These are phyloP conservation scores for Diarsia brunnea DNA, from an alignment of 2,888 invertebrate species.

Conservation along the genomic window DNA sequence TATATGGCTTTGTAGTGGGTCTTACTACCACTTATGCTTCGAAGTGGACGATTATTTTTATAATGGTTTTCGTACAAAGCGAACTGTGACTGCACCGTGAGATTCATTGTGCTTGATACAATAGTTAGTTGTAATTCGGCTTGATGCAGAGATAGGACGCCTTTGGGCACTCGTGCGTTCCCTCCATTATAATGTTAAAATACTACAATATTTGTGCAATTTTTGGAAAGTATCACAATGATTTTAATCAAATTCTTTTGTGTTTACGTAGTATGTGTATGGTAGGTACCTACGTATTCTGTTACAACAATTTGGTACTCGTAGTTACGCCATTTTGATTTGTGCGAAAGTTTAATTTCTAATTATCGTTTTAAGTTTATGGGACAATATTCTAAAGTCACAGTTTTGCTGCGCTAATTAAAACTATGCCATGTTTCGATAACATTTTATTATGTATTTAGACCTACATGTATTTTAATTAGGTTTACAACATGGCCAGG, in stretches of 20 bases:
- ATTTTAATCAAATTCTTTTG: slow-evolving; percentile 58
- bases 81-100: slow-evolving; percentile 46
- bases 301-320: neutral
- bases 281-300: slow-evolving; percentile 1
- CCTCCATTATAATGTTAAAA: slow-evolving; percentile 53
- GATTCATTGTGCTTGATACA: slow-evolving; percentile 62
- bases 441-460: slow-evolving; percentile 20
- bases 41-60: slow-evolving; percentile 38
- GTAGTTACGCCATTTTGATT: slow-evolving; percentile 27
- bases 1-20: neutral
- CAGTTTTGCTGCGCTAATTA: neutral
- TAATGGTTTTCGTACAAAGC: slow-evolving; percentile 49
- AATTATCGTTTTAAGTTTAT: neutral
- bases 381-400: slow-evolving; percentile 19
- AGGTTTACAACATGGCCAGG: slow-evolving; percentile 26
- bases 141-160: slow-evolving; percentile 63
- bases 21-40: slow-evolving; percentile 1
- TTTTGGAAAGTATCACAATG: slow-evolving; percentile 60
- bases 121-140: slow-evolving; percentile 60
- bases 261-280: slow-evolving; percentile 2
- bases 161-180: slow-evolving; percentile 55
- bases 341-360: slow-evolving; percentile 27
- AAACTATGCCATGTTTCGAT: slow-evolving; percentile 19
- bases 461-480: slow-evolving; percentile 13
- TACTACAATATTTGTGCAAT: slow-evolving; percentile 50